Conservation (phyloP, 2,113 vertebrate species). For the Grallaria varia region DNA sequence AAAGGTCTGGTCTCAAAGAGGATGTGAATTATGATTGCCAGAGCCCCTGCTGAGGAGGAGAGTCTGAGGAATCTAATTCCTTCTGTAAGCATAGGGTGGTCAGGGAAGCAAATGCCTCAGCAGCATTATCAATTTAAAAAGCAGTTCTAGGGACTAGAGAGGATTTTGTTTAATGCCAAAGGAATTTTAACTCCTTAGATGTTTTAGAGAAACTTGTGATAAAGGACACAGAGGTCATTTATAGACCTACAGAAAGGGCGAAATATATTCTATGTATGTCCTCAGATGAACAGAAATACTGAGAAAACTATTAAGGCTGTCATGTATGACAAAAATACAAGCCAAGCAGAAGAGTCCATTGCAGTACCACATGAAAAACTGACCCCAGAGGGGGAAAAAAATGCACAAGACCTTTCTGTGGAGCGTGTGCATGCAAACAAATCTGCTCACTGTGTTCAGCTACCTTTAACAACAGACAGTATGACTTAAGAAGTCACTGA, state of each 20-base stretch:
- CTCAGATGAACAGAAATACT: not conserved
- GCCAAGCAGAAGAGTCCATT: not conserved
- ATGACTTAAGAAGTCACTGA: not conserved
- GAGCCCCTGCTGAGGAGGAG: not conserved
- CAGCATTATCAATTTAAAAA: slow-evolving; percentile 25
- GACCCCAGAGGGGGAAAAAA: not conserved
- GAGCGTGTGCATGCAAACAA: fast-evolving
- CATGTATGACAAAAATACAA: not conserved
- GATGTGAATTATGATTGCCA: not conserved
- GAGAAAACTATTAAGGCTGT: not conserved
- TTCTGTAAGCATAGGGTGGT: not conserved
- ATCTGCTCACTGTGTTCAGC: not conserved
- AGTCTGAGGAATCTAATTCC: not conserved
- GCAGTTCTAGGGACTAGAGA: not conserved
- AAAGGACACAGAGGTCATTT: not conserved
- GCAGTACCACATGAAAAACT: not conserved
- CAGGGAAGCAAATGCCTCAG: not conserved
- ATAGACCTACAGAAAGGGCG: not conserved
- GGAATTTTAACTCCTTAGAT: slow-evolving; percentile 39
- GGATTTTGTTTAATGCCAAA: slow-evolving; percentile 45
- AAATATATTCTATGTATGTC: not conserved
- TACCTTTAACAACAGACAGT: not conserved
- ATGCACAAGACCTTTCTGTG: not conserved
- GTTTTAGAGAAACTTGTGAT: not conserved
- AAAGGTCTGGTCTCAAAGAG: not conserved